Evolutionary conservation across 2,113 vertebrate genomes (phyloP).

Genomic region (Tachuris rubrigastra): DNA sequence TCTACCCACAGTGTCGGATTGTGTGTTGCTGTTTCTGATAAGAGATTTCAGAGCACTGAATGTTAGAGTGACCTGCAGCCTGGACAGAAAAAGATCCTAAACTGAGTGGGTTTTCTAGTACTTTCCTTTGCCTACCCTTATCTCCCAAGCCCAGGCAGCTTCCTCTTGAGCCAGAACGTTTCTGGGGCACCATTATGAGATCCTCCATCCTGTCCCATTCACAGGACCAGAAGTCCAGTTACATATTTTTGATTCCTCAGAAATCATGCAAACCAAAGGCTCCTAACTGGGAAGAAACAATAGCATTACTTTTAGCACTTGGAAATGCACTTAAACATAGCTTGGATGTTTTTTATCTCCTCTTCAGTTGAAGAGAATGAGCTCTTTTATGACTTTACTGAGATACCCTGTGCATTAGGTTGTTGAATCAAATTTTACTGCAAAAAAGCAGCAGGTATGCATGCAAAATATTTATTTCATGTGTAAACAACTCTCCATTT

Average conservation of each 20-base stretch:
- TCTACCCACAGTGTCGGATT: not conserved
- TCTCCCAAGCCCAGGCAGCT: not conserved
- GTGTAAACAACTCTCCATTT: not conserved
- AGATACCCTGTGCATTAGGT: not conserved
- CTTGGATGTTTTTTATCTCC: not conserved
- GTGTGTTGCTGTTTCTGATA: not conserved
- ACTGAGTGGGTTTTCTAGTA: not conserved
- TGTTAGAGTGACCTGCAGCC: not conserved
- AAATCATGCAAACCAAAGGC: not conserved
- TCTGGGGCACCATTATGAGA: not conserved
- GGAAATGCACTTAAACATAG: not conserved
- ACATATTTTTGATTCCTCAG: not conserved
- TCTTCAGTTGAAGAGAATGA: not conserved
- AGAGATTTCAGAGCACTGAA: not conserved
- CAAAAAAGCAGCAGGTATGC: not conserved
- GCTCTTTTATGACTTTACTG: not conserved
- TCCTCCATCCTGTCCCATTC: not conserved
- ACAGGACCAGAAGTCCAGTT: not conserved
- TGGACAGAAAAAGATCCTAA: not conserved
- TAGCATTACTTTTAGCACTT: not conserved
- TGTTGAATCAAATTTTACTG: not conserved
- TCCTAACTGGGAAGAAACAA: not conserved
- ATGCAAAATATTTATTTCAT: not conserved
- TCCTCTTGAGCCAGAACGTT: accelerated
- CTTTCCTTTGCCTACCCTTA: not conserved